Evolutionary conservation across 1,140 invertebrate genomes (phyloP).

Genomic region (Drosophila nigrodunni): DNA sequence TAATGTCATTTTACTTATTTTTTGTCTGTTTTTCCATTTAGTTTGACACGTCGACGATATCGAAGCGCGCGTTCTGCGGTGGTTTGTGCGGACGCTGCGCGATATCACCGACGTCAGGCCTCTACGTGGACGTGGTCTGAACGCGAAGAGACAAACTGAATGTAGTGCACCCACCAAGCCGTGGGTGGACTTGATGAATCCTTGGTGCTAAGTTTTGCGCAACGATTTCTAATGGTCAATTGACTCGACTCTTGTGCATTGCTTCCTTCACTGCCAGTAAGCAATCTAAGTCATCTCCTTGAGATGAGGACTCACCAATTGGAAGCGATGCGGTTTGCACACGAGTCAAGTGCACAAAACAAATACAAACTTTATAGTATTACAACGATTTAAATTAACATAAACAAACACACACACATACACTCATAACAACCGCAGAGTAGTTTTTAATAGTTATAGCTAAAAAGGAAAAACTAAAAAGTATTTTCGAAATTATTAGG

Average conservation of each 20-base stretch:
- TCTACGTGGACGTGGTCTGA: conserved; percentile 72
- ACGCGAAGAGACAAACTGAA: not conserved
- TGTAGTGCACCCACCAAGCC: not conserved
- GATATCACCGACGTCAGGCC: conserved; percentile 62
- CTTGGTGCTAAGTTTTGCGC: conserved; percentile 34
- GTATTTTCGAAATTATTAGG: conserved; percentile 57
- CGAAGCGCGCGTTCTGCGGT: conserved; percentile 75
- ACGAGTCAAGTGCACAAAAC: conserved; percentile 25
- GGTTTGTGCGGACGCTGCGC: conserved; percentile 81
- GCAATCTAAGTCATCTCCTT: not conserved
- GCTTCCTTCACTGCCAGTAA: not conserved
- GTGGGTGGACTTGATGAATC: conserved; percentile 24
- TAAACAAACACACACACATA: conserved; percentile 9
- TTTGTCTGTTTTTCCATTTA: conserved; percentile 11
- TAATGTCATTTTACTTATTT: no score
- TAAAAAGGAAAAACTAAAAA: conserved; percentile 25
- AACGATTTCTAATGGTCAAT: conserved; percentile 1
- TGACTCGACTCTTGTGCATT: conserved; percentile 28
- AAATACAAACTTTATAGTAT: conserved; percentile 58
- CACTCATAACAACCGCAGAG: not conserved
- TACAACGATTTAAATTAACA: conserved; percentile 33
- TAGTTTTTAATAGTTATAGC: not conserved
- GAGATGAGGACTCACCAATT: not conserved
- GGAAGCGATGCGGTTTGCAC: not conserved
- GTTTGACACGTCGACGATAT: conserved; percentile 61